phyloP scores from a whole-genome alignment of 1,140 invertebrate genomes.

The Eriosoma lanigerum region DNA sequence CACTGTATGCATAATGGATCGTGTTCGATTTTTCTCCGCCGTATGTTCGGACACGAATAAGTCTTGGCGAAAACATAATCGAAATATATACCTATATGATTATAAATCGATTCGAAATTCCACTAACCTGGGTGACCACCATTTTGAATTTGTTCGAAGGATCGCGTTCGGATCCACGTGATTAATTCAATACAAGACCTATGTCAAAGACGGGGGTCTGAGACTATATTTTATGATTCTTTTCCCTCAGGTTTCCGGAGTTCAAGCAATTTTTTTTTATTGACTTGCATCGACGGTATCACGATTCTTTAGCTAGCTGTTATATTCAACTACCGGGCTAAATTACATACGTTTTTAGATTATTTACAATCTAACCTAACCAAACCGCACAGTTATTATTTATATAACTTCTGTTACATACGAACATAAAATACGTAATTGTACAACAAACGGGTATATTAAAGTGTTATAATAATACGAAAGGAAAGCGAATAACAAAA shows the following conservation, averaged over 20 bases:
- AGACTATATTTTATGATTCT: constrained; percentile 21
- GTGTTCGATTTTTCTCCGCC: neutral
- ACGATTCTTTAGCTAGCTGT: neutral
- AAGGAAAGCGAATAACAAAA: too few species aligned
- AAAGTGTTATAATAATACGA: too few species aligned
- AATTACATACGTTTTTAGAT: neutral
- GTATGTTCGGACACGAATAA: neutral
- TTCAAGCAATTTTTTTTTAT: neutral
- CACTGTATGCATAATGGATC: constrained; percentile 10
- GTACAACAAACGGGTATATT: too few species aligned
- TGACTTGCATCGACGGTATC: neutral
- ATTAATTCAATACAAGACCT: constrained; percentile 18
- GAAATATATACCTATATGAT: constrained; percentile 6
- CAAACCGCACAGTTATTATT: too few species aligned
- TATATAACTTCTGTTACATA: too few species aligned
- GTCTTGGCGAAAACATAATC: neutral
- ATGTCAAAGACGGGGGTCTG: constrained; percentile 6
- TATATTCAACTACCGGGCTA: neutral
- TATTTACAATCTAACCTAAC: neutral
- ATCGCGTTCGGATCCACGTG: neutral
- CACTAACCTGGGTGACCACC: neutral
- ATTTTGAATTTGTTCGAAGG: constrained; percentile 35
- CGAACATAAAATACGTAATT: too few species aligned
- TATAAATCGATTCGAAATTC: constrained; percentile 17
- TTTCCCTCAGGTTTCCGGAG: neutral